phyloP scores from a whole-genome alignment of 2,888 invertebrate genomes.

The Spialia ferax region DNA sequence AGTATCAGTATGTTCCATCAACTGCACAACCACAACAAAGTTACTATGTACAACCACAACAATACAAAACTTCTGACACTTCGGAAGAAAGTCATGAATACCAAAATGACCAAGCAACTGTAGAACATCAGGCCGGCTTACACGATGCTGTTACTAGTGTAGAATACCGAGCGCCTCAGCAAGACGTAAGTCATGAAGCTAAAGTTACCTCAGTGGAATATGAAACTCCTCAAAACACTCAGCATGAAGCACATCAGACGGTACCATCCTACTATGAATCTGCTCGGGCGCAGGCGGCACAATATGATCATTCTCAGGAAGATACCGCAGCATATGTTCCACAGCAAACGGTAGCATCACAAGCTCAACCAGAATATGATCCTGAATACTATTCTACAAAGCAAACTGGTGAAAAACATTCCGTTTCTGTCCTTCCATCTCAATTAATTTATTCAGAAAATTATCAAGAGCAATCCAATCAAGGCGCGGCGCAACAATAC shows the following conservation, averaged over 20 bases:
- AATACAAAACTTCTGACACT: constrained; percentile 59
- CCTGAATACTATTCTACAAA: constrained; percentile 59
- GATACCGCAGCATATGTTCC: constrained; percentile 40
- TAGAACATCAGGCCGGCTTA: constrained; percentile 45
- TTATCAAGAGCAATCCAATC: constrained; percentile 56
- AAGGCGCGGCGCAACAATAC: constrained; percentile 61
- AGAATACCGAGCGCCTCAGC: constrained; percentile 59
- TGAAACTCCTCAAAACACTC: constrained; percentile 48
- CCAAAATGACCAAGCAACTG: constrained; percentile 51
- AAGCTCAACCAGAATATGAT: constrained; percentile 42
- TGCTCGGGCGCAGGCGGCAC: constrained; percentile 48
- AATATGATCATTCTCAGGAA: constrained; percentile 49
- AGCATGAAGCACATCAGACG: constrained; percentile 39
- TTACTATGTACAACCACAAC: constrained; percentile 67
- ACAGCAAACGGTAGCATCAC: constrained; percentile 22
- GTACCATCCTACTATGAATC: constrained; percentile 32
- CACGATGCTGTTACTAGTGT: constrained; percentile 48
- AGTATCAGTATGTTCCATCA: constrained; percentile 68
- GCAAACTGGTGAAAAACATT: constrained; percentile 57
- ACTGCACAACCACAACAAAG: constrained; percentile 57
- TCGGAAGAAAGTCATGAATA: constrained; percentile 49
- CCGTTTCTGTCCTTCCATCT: constrained; percentile 58
- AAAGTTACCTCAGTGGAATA: constrained; percentile 50
- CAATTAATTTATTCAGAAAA: constrained; percentile 55
- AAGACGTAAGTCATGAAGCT: constrained; percentile 53